Evolutionary conservation across 2,888 invertebrate genomes (phyloP).

Genomic region (Quadroppia sp.): DNA sequence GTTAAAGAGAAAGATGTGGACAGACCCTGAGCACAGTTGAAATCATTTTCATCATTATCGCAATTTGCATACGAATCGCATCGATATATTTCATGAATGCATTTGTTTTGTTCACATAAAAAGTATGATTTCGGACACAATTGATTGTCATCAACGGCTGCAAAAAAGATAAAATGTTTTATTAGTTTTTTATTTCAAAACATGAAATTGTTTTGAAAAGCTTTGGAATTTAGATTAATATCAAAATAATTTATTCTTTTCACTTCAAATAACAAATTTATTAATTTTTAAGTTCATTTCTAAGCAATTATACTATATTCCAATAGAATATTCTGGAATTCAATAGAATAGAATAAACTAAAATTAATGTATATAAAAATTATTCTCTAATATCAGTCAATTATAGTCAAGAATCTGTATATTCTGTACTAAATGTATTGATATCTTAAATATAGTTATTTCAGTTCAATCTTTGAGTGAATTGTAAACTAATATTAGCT

Average conservation of each 20-base stretch:
- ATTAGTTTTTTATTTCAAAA: not conserved
- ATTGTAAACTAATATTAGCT: no score
- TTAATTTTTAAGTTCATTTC: not conserved
- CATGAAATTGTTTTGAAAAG: not conserved
- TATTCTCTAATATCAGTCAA: no score
- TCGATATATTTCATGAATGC: slow-evolving; percentile 15
- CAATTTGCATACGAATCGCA: slow-evolving; percentile 13
- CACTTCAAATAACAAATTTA: not conserved
- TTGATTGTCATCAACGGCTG: not conserved
- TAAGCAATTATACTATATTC: not conserved
- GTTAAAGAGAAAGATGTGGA: no score
- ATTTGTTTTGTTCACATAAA: slow-evolving; percentile 17
- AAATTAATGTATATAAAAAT: no score
- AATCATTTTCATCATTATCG: slow-evolving; percentile 7
- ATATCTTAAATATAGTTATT: no score
- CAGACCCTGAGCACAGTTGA: slow-evolving; percentile 15
- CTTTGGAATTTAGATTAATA: no score
- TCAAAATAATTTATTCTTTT: no score
- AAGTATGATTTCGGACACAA: slow-evolving; percentile 19
- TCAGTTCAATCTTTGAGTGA: no score
- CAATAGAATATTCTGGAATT: no score
- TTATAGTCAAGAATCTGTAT: no score
- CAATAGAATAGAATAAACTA: no score
- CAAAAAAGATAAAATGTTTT: not conserved
- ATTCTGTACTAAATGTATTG: no score